Percentiles rank a stretch among this genome's conserved stretches.
Evolutionary conservation across 64 coral and sea anemone genomes (phyloP).

Genomic region (Astreopora myriophthalma): DNA sequence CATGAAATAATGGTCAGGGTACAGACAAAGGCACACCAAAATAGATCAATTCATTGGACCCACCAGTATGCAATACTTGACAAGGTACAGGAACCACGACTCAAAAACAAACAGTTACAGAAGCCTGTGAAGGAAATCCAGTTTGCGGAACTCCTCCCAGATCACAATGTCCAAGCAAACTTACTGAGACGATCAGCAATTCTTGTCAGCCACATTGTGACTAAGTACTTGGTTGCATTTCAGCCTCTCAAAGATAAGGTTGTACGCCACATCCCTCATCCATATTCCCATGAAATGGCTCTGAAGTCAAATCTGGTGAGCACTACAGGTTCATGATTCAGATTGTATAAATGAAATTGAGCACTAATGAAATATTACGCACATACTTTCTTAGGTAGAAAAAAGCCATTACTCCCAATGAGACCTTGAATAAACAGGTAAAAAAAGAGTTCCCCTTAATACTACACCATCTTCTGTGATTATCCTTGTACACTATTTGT

Average conservation of each 20-base stretch:
- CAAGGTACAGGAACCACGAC: neutral
- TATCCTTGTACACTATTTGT: too few species aligned
- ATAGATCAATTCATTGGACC: slow-evolving; percentile 49
- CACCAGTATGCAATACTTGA: slow-evolving; percentile 45
- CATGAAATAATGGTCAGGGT: slow-evolving; percentile 27
- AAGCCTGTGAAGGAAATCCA: neutral
- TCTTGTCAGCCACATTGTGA: neutral
- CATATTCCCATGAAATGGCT: neutral
- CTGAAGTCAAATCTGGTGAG: neutral
- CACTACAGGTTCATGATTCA: neutral
- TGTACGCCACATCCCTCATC: neutral
- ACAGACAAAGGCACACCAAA: neutral
- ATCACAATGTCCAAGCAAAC: neutral
- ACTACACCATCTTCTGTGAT: too few species aligned
- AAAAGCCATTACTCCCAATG: too few species aligned
- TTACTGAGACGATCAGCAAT: neutral
- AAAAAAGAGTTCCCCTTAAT: too few species aligned
- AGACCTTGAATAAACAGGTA: too few species aligned
- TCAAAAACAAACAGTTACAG: neutral
- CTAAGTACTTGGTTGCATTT: neutral
- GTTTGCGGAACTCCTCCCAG: neutral
- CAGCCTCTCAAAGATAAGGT: neutral
- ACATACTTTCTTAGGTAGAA: too few species aligned
- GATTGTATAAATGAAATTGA: too few species aligned
- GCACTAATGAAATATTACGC: neutral